A percentile compares a stretch with the other conserved stretches of the same genome.
phyloP scores from a whole-genome alignment of 2,113 vertebrate species.

The Aspiorhynchus laticeps region DNA sequence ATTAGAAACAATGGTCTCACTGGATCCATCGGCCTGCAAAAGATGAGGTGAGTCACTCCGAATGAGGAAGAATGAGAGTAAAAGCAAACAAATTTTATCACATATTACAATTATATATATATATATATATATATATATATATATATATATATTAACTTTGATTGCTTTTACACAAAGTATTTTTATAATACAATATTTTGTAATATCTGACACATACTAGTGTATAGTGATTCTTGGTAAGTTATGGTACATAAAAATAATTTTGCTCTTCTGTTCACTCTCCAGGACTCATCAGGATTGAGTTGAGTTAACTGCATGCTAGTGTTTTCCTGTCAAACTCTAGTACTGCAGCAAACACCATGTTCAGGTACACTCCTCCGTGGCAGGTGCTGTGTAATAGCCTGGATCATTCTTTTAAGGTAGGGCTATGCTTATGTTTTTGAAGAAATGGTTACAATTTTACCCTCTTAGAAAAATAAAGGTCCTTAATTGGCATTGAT shows the following conservation, averaged over 20 bases:
- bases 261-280: background rate
- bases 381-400: slow-evolving; percentile 67
- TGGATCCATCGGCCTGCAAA: background rate
- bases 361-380: slow-evolving; percentile 63
- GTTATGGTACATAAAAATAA: background rate
- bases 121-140: no score
- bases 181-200: background rate
- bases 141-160: no score
- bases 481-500: background rate
- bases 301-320: slow-evolving; percentile 1
- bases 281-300: background rate
- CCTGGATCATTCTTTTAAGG: slow-evolving; percentile 65
- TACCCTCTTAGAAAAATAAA: background rate
- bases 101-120: background rate
- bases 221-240: background rate
- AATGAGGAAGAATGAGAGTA: background rate
- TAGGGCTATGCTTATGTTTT: slow-evolving; percentile 45
- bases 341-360: slow-evolving; percentile 25
- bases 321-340: background rate
- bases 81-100: background rate
- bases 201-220: background rate
- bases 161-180: background rate
- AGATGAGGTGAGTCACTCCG: slow-evolving; percentile 29
- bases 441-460: background rate
- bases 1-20: background rate